A percentile compares a stretch with the other conserved stretches of the same genome.
Evolutionary conservation across 2,888 invertebrate species (phyloP).

Genomic region (Synergus itoensis): DNA sequence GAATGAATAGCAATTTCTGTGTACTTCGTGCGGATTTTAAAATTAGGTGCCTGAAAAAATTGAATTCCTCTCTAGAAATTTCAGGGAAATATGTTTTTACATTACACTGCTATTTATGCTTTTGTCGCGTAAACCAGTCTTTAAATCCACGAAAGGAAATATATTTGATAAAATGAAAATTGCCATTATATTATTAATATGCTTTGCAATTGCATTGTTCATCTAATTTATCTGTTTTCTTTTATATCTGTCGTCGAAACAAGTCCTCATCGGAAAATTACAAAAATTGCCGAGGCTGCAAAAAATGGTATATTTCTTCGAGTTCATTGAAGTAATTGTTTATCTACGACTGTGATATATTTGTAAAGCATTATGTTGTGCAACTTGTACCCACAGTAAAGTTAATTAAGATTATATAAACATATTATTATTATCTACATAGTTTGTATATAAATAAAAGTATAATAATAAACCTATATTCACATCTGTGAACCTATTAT

Average conservation of each 20-base stretch:
- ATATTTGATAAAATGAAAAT: background rate
- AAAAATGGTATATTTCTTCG: background rate
- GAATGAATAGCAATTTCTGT: background rate
- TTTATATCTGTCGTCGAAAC: background rate
- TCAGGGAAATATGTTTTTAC: background rate
- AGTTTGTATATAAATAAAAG: background rate
- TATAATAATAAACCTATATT: conserved; percentile 13
- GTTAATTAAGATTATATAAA: background rate
- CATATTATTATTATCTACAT: conserved; percentile 19
- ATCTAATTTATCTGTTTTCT: background rate
- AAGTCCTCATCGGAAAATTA: background rate
- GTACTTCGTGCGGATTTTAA: background rate
- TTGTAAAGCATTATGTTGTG: conserved; percentile 38
- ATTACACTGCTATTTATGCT: background rate
- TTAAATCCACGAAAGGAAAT: background rate
- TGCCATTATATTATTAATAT: background rate
- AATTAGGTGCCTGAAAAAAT: background rate
- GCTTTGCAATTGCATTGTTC: background rate
- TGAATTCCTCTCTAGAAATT: background rate
- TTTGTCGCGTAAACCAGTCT: background rate
- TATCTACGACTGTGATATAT: conserved; percentile 42
- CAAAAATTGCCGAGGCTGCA: background rate
- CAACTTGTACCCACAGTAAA: conserved; percentile 37
- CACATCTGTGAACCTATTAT: conserved; percentile 1
- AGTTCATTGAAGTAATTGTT: conserved; percentile 20